phyloP scores from a whole-genome alignment of 2,113 vertebrate genomes.

The Atherinomorus stipes region DNA sequence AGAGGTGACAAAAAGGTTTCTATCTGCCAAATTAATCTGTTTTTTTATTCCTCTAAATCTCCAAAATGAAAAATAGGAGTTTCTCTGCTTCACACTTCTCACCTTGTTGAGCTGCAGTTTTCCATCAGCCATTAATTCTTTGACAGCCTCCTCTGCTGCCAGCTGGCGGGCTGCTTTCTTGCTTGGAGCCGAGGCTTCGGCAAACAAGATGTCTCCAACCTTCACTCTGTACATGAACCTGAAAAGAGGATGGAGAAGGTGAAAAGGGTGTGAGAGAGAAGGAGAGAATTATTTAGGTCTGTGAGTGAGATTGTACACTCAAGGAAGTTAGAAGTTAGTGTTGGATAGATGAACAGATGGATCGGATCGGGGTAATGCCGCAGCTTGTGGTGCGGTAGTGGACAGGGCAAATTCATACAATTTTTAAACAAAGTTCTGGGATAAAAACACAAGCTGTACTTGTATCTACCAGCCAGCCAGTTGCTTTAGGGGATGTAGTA shows the following conservation, averaged over 20 bases:
- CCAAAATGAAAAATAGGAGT: background rate
- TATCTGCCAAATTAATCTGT: background rate
- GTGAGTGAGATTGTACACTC: slow-evolving; percentile 1
- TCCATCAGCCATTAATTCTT: slow-evolving; percentile 87
- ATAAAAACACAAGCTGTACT: slow-evolving; percentile 20
- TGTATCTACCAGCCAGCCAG: background rate
- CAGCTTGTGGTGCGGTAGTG: background rate
- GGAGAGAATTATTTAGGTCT: background rate
- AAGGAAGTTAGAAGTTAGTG: background rate
- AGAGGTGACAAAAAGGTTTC: background rate
- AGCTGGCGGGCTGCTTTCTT: slow-evolving; percentile 96
- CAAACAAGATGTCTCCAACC: slow-evolving; percentile 89
- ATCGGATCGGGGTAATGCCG: background rate
- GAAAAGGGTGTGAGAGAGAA: background rate
- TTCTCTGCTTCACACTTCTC: slow-evolving; percentile 6
- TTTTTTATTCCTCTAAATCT: background rate
- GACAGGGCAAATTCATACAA: slow-evolving; percentile 1
- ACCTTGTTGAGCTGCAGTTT: slow-evolving; percentile 86
- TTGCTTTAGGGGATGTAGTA: slow-evolving; percentile 4
- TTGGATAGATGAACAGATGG: slow-evolving; percentile 9
- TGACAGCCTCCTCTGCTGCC: slow-evolving; percentile 94
- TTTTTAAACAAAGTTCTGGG: background rate
- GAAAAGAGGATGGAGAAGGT: slow-evolving; percentile 26
- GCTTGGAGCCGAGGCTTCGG: slow-evolving; percentile 90
- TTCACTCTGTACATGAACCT: slow-evolving; percentile 96